Evolutionary conservation across 2,113 vertebrate species (phyloP), one percentile per base, ranked within the genome.

Genomic region (Corynorhinus townsendii): DNA sequence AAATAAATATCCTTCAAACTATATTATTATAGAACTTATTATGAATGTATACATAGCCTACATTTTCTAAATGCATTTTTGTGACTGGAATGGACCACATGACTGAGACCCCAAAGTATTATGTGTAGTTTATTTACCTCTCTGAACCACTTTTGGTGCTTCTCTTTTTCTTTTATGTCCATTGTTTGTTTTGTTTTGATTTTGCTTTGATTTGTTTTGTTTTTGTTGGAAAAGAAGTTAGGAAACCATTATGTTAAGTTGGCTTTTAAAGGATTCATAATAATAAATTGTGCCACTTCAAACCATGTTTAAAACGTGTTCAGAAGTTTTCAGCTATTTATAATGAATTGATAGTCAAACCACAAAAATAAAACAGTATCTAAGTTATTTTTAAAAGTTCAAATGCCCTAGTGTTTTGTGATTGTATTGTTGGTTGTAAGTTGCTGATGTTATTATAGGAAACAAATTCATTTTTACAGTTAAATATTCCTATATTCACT

Each of bases 381-480:
- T 93, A 81, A 87, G 45, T 76, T 95, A 96, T 87, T 96, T 96
- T 87, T 22, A 91, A 96, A 90, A 90, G 45, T 69, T 66, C 93
- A 90, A 92, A 85, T 69, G 66, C 82, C 56, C 38, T 89, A 69
- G 47, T 80, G 2, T 52, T 59, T 82, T 92, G 47, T 64, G 28
- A 30, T 72, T 77, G 33, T 64, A 14, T 43, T 93, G 38, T 22
- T 80, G 35, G 56, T 91, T 86, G 19, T 89, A 89, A 95, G 75
- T 62, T 93, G 12, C 40, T 84, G 3, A 33, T 93, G 4, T 84
- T 84, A 71, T 52, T 69, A 52, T 7, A 79, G 33, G 38, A 92
- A 92, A 91, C 38, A 87, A 94, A 72, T 84, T 81, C 66, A 86
- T 95, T 95, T 89, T 86, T 72, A 47, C 28, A 24, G 30, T 59